A percentile compares a stretch with the other conserved stretches of the same genome.
phyloP scores from a whole-genome alignment of 2,888 invertebrate genomes.

The Eupithecia centaureata region DNA sequence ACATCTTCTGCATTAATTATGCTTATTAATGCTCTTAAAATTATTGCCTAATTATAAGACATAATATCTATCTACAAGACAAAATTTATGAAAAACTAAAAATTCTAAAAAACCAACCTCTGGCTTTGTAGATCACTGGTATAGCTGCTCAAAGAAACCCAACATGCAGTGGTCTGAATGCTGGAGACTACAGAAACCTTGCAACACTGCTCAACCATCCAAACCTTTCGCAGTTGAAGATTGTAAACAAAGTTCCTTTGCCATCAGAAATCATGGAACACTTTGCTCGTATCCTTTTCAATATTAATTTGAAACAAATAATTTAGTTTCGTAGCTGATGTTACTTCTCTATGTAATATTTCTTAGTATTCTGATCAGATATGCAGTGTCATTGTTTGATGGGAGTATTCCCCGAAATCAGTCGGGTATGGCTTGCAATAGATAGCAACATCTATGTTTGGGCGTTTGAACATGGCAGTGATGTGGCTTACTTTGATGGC shows the following conservation, averaged over 20 bases:
- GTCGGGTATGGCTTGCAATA: slow-evolving; percentile 98
- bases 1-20: not conserved
- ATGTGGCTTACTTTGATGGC: slow-evolving; percentile 98
- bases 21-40: not conserved
- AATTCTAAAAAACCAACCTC: not conserved
- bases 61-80: slow-evolving; percentile 13
- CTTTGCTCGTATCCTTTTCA: slow-evolving; percentile 94
- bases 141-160: slow-evolving; percentile 88
- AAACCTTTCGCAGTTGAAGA: slow-evolving; percentile 90
- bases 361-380: slow-evolving; percentile 82
- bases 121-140: slow-evolving; percentile 83
- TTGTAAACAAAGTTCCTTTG: slow-evolving; percentile 92
- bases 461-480: slow-evolving; percentile 97
- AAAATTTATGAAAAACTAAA: not conserved
- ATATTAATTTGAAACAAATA: not conserved
- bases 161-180: slow-evolving; percentile 94
- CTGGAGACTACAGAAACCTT: slow-evolving; percentile 94
- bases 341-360: slow-evolving; percentile 33
- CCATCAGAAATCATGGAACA: slow-evolving; percentile 98
- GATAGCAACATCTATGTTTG: slow-evolving; percentile 99
- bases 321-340: not conserved
- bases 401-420: slow-evolving; percentile 98
- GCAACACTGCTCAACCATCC: slow-evolving; percentile 87
- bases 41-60: not conserved
- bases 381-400: slow-evolving; percentile 98